Conservation (phyloP, 2,797 vertebrate species). For the Arrhamphus sclerolepis region DNA sequence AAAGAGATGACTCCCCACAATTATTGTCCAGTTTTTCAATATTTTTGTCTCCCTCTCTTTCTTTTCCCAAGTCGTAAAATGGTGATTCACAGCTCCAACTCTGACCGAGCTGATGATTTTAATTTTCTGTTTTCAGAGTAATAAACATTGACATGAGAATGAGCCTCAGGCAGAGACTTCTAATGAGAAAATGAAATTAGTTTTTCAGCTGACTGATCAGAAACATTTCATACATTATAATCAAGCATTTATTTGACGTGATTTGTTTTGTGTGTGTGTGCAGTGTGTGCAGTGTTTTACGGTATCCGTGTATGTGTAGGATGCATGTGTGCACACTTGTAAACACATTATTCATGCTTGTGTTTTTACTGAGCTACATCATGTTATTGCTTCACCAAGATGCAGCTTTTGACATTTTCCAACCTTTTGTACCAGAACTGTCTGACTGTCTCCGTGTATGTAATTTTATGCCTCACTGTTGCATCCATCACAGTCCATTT, state of each 20-base stretch:
- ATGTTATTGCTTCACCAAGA: slow-evolving; percentile 65
- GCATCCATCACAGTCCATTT: slow-evolving; percentile 51
- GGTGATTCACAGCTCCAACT: slow-evolving; percentile 81
- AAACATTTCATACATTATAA: slow-evolving; percentile 99
- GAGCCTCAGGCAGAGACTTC: slow-evolving; percentile 88
- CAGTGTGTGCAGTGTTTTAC: slow-evolving; percentile 14
- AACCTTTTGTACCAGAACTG: slow-evolving; percentile 65
- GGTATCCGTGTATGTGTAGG: slow-evolving; percentile 9
- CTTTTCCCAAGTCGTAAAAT: slow-evolving; percentile 66
- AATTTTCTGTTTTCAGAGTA: slow-evolving; percentile 96
- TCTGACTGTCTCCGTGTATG: slow-evolving; percentile 34
- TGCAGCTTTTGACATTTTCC: slow-evolving; percentile 66
- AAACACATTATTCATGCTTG: slow-evolving; percentile 73
- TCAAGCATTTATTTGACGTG: slow-evolving; percentile 94
- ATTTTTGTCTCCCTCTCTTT: slow-evolving; percentile 33
- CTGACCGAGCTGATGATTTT: slow-evolving; percentile 93
- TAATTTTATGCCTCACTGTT: slow-evolving; percentile 55
- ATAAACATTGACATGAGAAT: slow-evolving; percentile 98
- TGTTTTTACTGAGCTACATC: slow-evolving; percentile 51
- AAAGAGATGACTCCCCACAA: slow-evolving; percentile 76
- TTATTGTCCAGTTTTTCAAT: slow-evolving; percentile 75
- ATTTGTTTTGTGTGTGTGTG: slow-evolving; percentile 61
- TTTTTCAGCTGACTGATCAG: slow-evolving; percentile 99
- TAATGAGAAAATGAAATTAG: slow-evolving; percentile 99
- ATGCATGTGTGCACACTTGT: slow-evolving; percentile 35